These are phyloP conservation scores for Falco biarmicus DNA, from an alignment of 2,797 vertebrate species.

Conservation along the genomic window DNA sequence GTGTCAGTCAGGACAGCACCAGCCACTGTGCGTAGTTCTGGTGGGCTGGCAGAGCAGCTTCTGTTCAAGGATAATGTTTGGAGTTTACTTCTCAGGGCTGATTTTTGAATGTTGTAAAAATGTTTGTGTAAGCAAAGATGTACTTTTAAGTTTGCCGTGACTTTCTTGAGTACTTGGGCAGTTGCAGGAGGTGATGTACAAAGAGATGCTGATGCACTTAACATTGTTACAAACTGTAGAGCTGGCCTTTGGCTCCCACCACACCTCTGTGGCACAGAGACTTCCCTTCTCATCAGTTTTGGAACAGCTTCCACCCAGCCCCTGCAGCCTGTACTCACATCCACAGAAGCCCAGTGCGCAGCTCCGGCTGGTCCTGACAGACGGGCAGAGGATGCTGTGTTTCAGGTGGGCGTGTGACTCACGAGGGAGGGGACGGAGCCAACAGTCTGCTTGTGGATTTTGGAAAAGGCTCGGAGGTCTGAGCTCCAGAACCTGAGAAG, in stretches of 20 bases:
- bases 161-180: neutral
- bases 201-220: neutral
- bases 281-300: rapidly evolving
- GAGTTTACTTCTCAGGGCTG: neutral
- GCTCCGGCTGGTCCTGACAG: slow-evolving; percentile 29
- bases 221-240: neutral
- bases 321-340: neutral
- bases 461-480: neutral
- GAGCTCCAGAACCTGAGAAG: neutral
- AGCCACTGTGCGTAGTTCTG: neutral
- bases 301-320: neutral
- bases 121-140: neutral
- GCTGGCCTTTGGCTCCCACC: neutral
- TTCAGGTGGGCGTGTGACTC: slow-evolving; percentile 49
- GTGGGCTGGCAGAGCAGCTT: neutral
- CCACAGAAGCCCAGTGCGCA: neutral
- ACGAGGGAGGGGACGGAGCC: neutral
- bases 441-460: slow-evolving; percentile 1
- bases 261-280: neutral
- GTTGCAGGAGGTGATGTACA: neutral
- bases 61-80: neutral
- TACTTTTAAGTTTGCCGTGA: neutral
- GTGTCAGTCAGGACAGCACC: neutral
- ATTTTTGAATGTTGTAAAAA: neutral
- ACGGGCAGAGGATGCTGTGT: slow-evolving; percentile 26